Base-by-base conservation (phyloP, 92 coral and sea anemone species). In the Phymanthus crucifer region DNA sequence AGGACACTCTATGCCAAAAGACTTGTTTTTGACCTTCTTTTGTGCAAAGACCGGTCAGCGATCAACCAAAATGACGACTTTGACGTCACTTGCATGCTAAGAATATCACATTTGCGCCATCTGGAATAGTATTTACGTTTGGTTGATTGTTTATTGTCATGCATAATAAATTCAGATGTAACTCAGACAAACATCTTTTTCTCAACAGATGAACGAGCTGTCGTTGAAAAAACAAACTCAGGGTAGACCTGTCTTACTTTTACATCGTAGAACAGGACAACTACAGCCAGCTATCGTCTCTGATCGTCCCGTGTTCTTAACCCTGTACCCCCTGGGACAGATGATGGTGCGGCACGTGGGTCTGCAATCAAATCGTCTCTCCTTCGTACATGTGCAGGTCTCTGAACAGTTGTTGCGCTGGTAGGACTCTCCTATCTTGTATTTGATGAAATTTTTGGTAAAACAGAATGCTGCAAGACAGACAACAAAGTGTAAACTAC, bases 371-470 rank as follows among this genome's bases (percentile, higher is more conserved):
- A 92, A 78, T 43, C 73, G 83, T 8, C 89, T 93, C 36, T 92
- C 90, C 36, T 83, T 89, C 27, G 83, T 87, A 65, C 97, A 92
- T 26, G 85, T 83, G 72, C 97, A 92, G 52, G 46, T 78, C 54
- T 86, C 73, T 1, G 88, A 83, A 66, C 97, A 92, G 74, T 84
- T 87, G 21, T 70, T 83, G 7, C 80, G 80, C 34, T 66, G 80
- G 68, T 83, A 92, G 3, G 91, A 86, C 65, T 86, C 90, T 23
- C 89, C 93, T 27, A 84, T 83, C 71, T 87, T 87, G 75, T 86
- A 92, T 43, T 81, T 80, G 48, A 77, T 34, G 66, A 56, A 66
- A 70, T 70, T 72, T 11, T 46, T 80, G 43, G 81, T 77, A 83
- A 75, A 77, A 43, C 93, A 89, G 57, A 72, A 43, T 45, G 67